These are phyloP conservation scores for Loxodonta africana DNA, from an alignment of 2,113 vertebrate species.

Conservation along the genomic window DNA sequence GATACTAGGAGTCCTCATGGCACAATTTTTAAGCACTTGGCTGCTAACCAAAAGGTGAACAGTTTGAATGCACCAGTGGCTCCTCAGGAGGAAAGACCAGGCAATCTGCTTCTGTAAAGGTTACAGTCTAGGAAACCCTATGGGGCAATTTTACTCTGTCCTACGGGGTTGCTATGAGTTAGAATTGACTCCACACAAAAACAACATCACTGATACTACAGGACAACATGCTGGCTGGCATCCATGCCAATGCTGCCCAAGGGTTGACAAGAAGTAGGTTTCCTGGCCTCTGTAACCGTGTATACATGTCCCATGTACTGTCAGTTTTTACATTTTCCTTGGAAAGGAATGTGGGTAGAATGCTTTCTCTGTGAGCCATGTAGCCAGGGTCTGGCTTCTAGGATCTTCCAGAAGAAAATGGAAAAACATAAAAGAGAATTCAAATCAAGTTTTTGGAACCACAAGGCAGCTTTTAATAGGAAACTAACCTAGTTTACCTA, in stretches of 20 bases:
- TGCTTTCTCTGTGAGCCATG: neutral
- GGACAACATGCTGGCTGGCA: neutral
- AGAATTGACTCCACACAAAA: neutral
- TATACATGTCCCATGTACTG: neutral
- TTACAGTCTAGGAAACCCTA: neutral
- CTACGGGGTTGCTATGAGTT: neutral
- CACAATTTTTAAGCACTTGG: neutral
- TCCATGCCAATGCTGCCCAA: neutral
- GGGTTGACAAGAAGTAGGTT: neutral
- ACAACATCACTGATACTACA: neutral
- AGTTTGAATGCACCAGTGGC: neutral
- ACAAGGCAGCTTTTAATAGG: slow-evolving; percentile 26
- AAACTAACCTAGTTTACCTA: slow-evolving; percentile 62
- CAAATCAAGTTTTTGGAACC: neutral
- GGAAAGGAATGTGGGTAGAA: neutral
- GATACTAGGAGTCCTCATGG: neutral
- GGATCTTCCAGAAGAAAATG: neutral
- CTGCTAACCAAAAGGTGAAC: neutral
- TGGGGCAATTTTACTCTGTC: neutral
- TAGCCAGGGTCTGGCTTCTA: neutral
- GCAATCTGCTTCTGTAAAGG: too few relatives aligned
- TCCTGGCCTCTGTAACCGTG: neutral
- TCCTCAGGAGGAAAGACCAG: neutral
- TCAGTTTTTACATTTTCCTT: neutral
- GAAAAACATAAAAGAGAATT: slow-evolving; percentile 58